A percentile compares a stretch with the other conserved stretches of the same genome.
Evolutionary conservation across 2,888 invertebrate species (phyloP).

Genomic region (Coenonympha arcania): DNA sequence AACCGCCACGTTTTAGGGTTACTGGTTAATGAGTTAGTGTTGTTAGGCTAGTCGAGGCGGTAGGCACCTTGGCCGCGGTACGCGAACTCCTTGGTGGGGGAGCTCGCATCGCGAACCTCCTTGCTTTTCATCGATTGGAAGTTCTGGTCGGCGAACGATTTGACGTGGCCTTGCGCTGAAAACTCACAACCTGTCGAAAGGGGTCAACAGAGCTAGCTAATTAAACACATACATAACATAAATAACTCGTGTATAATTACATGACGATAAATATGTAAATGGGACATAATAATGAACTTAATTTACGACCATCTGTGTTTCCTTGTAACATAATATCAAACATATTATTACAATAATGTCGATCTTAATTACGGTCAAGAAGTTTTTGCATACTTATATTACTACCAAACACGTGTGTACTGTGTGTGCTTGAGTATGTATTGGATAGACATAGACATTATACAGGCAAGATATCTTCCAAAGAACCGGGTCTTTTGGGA

Average conservation of each 20-base stretch:
- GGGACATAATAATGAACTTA: neutral
- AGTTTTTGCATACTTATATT: too few relatives aligned
- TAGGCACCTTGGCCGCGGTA: conserved; percentile 68
- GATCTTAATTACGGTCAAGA: too few relatives aligned
- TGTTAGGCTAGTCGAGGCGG: conserved; percentile 46
- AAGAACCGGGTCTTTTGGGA: too few relatives aligned
- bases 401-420: too few relatives aligned
- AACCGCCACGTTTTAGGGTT: conserved; percentile 23
- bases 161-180: conserved; percentile 76
- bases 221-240: conserved; percentile 5
- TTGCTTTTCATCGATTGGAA: conserved; percentile 85
- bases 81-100: conserved; percentile 78
- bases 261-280: neutral
- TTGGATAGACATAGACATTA: too few relatives aligned
- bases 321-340: neutral
- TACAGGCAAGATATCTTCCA: too few relatives aligned
- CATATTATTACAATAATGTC: neutral
- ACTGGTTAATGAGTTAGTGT: conserved; percentile 62
- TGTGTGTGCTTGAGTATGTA: too few relatives aligned
- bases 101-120: conserved; percentile 84
- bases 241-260: neutral
- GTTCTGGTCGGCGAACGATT: conserved; percentile 82
- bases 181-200: conserved; percentile 64
- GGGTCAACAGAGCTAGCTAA: conserved; percentile 28
- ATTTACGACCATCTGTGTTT: neutral